Percentiles rank a stretch among this genome's conserved stretches.
Evolutionary conservation across 1,140 invertebrate species (phyloP).

Genomic region (Cyclina sinensis): DNA sequence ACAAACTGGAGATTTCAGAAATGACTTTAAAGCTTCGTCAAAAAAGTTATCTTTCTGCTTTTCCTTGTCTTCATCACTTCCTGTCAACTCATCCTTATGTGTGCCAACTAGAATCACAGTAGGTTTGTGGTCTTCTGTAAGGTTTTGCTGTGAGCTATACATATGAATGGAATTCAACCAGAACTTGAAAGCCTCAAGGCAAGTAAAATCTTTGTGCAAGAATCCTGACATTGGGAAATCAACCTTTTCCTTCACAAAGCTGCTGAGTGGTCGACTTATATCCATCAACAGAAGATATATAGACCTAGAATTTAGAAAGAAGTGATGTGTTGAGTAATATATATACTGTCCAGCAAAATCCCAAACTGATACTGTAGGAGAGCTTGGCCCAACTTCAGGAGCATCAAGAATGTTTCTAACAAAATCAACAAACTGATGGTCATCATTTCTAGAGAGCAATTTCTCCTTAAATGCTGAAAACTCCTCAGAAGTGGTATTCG

Average conservation of each 20-base stretch:
- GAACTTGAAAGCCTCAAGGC: slow-evolving; percentile 54
- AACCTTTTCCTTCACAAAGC: slow-evolving; percentile 16
- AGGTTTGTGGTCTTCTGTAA: neutral
- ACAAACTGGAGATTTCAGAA: slow-evolving; percentile 1
- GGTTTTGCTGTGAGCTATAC: neutral
- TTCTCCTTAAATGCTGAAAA: neutral
- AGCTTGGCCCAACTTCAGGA: too few relatives aligned
- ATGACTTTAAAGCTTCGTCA: slow-evolving; percentile 40
- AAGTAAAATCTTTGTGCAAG: slow-evolving; percentile 34
- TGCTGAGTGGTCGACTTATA: slow-evolving; percentile 10
- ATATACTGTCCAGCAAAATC: slow-evolving; percentile 56
- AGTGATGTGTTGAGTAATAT: slow-evolving; percentile 55
- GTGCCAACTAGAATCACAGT: slow-evolving; percentile 49
- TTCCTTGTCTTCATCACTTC: slow-evolving; percentile 49
- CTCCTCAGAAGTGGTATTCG: neutral
- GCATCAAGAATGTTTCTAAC: too few relatives aligned
- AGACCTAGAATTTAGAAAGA: slow-evolving; percentile 42
- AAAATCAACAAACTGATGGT: neutral
- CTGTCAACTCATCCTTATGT: slow-evolving; percentile 34
- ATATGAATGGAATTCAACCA: slow-evolving; percentile 53
- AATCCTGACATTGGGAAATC: slow-evolving; percentile 5
- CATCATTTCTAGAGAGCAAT: too few relatives aligned
- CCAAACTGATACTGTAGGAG: slow-evolving; percentile 35
- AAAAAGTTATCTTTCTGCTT: slow-evolving; percentile 47
- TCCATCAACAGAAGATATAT: slow-evolving; percentile 56